Conservation (phyloP, 2,797 vertebrate genomes). For the Pygocentrus nattereri region DNA sequence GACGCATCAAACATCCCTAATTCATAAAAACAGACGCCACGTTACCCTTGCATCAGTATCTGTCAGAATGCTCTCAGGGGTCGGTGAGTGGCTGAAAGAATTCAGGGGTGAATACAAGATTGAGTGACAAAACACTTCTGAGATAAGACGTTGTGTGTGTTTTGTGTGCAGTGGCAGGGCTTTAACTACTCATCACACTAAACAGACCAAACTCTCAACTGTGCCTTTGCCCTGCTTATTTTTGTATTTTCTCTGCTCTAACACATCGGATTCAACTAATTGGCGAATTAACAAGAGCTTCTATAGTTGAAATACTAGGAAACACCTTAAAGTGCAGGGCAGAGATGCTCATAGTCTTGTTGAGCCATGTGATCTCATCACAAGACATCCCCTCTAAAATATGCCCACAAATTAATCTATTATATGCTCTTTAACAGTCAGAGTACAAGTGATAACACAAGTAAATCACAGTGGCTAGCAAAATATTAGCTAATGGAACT, state of each 20-base stretch:
- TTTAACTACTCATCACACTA: background rate
- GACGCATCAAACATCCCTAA: conserved; percentile 28
- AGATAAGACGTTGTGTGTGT: background rate
- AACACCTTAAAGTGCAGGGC: no score
- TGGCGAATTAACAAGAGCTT: no score
- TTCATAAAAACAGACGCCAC: conserved; percentile 39
- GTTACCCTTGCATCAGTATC: conserved; percentile 35
- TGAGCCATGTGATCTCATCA: no score
- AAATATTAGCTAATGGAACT: no score
- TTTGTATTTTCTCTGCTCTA: background rate
- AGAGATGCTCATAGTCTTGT: no score
- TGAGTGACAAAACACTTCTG: conserved; percentile 25
- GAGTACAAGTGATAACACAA: no score
- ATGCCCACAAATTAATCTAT: no score
- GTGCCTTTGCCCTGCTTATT: background rate
- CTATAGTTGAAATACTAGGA: no score
- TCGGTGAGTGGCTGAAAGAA: conserved; percentile 18
- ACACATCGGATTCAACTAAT: no score
- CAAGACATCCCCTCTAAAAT: no score
- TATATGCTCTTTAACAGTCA: no score
- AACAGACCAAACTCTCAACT: background rate
- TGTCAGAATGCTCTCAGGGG: conserved; percentile 21
- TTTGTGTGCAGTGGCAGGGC: background rate
- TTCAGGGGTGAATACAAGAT: conserved; percentile 4
- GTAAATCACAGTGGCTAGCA: no score